A percentile compares a stretch with the other conserved stretches of the same genome.
Evolutionary conservation across 2,888 invertebrate species (phyloP).

Genomic region (Drosophila rubida): DNA sequence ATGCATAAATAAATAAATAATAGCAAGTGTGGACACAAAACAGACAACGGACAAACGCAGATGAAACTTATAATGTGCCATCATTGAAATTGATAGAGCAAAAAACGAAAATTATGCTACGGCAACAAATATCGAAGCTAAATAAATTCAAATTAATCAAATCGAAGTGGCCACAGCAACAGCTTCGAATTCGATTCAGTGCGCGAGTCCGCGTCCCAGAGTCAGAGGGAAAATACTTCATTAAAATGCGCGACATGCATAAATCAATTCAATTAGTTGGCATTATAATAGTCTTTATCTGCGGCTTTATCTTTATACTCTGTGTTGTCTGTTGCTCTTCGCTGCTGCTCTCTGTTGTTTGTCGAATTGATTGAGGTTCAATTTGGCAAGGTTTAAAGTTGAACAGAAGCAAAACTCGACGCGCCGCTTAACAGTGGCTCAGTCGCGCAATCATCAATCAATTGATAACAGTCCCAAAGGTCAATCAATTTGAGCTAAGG

Average conservation of each 20-base stretch:
- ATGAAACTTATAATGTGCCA: conserved; percentile 56
- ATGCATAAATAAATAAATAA: conserved; percentile 77
- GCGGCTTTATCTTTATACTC: conserved; percentile 10
- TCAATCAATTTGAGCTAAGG: conserved; percentile 6
- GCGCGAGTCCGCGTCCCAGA: neutral
- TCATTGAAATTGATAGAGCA: conserved; percentile 68
- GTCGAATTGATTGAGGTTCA: conserved; percentile 4
- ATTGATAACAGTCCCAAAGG: conserved; percentile 18
- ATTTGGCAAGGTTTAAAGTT: conserved; percentile 27
- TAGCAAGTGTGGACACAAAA: conserved; percentile 72
- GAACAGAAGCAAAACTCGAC: conserved; percentile 19
- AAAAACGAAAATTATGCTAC: conserved; percentile 51
- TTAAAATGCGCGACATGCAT: conserved; percentile 74
- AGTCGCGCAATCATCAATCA: neutral
- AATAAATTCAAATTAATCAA: conserved; percentile 77
- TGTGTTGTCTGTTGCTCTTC: neutral
- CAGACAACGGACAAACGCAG: conserved; percentile 56
- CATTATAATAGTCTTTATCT: conserved; percentile 53
- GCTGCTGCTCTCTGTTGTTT: neutral
- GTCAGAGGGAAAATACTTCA: conserved; percentile 49
- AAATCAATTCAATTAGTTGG: conserved; percentile 78
- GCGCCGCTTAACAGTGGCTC: neutral
- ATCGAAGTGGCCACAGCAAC: conserved; percentile 17
- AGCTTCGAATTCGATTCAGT: neutral
- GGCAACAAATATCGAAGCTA: conserved; percentile 53